A percentile compares a stretch with the other conserved stretches of the same genome.
phyloP scores from a whole-genome alignment of 2,888 invertebrate genomes.

The Coenonympha arcania region DNA sequence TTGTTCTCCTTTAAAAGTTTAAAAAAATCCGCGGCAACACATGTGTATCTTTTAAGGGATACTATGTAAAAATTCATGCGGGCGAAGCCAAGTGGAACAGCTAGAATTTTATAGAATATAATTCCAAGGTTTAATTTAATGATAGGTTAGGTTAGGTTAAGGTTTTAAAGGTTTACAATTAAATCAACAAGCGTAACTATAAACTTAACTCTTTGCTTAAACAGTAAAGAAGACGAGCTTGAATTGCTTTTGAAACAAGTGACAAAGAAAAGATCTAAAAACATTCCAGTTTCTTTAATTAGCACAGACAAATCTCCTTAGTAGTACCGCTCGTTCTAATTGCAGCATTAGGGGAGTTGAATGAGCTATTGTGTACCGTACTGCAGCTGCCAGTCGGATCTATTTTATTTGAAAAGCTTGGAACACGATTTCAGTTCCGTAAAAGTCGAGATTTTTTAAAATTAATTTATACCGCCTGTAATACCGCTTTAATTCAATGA shows the following conservation, averaged over 20 bases:
- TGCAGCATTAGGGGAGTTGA: conserved; percentile 59
- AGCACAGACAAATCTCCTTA: conserved; percentile 63
- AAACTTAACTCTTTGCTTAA: not conserved
- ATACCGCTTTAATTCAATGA: not conserved
- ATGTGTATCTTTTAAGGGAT: no score
- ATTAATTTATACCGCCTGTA: conserved; percentile 1
- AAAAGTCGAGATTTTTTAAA: conserved; percentile 12
- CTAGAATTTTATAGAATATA: no score
- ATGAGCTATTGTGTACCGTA: conserved; percentile 52
- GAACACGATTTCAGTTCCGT: conserved; percentile 42
- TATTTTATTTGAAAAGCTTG: conserved; percentile 56
- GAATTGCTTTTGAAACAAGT: conserved; percentile 7
- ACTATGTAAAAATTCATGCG: no score
- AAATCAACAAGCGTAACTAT: not conserved
- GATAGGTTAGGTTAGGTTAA: no score
- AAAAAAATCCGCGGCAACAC: no score
- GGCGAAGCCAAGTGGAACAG: no score
- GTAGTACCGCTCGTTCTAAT: conserved; percentile 60
- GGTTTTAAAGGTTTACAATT: no score
- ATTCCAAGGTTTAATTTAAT: no score
- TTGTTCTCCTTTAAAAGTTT: no score
- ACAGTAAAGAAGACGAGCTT: not conserved
- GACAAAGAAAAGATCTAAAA: conserved; percentile 22
- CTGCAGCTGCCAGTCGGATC: conserved; percentile 32
- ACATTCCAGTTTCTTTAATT: conserved; percentile 58